Evolutionary conservation across 2,888 invertebrate species (phyloP), one percentile per base, ranked within the genome.

Genomic region (Mythimna impura): DNA sequence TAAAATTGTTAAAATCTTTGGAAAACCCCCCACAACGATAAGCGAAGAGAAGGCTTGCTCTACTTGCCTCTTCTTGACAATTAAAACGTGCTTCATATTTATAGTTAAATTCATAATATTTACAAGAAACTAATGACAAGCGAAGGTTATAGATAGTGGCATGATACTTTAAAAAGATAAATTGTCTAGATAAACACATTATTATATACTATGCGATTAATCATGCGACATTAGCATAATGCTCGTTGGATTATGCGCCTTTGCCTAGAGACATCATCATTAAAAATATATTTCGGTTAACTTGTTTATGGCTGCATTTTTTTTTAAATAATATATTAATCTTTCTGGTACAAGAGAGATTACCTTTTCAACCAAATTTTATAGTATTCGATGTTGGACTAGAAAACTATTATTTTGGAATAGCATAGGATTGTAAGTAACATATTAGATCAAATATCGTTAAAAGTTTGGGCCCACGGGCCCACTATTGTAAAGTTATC

Each of bases 71-170:
- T 14, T 22, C 9, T 43, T 25, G 34, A 43, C 50, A 7, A 25
- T 77, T 22, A 67, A 75, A 78, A 60, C 54, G 22, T 50, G 60
- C 22, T 50, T 40, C 14, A 47, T 40, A 43, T 61, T 52, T 55
- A 66, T 64, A 70, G 61, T 63, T 40, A 68, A 66, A 71, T 61
- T 61, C 57, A 72, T 65, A 74, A 80, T 81, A 84, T 80, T 86
- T 66, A 74, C 72, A 54, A 68, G 68, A 63, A 69, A 63, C 72
- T 78, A 82, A 79, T 80, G 85, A 77, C 85, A 78, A 58, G 71
- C 71, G 72, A 85, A 86, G 87, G 85, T 86, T 72, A 54, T 47
- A 69, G 80, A 84, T 79, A 76, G 71, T 66, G 40, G 58, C 71
- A 78, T 60, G 64, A 67, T 73, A 76, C 52, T 77, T 71, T 75